These are phyloP conservation scores for Crotalus viridis DNA, from an alignment of 2,113 vertebrate genomes.

Conservation along the genomic window DNA sequence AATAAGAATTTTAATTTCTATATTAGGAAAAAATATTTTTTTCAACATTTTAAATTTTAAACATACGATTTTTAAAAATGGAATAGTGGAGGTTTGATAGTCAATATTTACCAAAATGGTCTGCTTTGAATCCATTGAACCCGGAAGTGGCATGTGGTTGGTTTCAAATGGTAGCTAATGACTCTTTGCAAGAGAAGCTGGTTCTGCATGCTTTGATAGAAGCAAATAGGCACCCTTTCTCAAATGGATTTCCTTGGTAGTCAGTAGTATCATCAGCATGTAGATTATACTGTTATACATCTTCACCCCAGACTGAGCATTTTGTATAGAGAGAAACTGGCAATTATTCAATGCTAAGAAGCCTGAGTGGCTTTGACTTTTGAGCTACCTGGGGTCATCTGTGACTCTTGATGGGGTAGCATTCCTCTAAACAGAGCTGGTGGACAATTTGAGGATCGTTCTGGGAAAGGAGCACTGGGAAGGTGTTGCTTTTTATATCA, in stretches of 20 bases:
- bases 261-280: not conserved
- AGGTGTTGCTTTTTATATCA: not conserved
- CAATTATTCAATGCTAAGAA: not conserved
- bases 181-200: not conserved
- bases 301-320: not conserved
- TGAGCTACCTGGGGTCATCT: not conserved
- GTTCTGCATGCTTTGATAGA: not conserved
- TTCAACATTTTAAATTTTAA: not conserved
- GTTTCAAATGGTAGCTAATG: not conserved
- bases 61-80: not conserved
- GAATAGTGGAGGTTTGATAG: not conserved
- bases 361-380: not conserved
- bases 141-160: not conserved
- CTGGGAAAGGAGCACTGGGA: not conserved
- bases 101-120: not conserved
- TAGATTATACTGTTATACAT: not conserved
- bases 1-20: not conserved
- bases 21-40: not conserved
- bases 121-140: not conserved
- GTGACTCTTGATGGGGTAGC: not conserved
- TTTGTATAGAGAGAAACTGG: not conserved
- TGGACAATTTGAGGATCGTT: not conserved
- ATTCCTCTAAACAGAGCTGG: not conserved
- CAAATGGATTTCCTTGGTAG: not conserved
- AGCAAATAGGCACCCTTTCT: not conserved